Evolutionary conservation across 2,888 invertebrate genomes (phyloP).

Genomic region (Sminthurinus aureus): DNA sequence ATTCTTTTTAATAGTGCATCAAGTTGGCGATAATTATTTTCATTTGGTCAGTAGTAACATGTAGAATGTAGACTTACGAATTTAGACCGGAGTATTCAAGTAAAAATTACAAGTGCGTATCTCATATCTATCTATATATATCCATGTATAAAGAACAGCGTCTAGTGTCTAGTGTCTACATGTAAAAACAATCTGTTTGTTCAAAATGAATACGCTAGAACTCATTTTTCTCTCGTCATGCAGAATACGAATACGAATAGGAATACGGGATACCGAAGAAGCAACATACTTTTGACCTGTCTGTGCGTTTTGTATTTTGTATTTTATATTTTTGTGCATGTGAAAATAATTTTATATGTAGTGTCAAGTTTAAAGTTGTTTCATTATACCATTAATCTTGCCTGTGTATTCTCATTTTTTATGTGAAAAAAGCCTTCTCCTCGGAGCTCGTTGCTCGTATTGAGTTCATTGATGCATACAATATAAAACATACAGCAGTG

Average conservation of each 20-base stretch:
- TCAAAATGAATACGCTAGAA: neutral
- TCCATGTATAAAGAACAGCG: neutral
- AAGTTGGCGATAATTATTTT: constrained; percentile 25
- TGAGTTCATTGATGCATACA: too few species aligned
- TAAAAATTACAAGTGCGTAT: neutral
- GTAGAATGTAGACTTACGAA: neutral
- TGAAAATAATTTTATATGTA: neutral
- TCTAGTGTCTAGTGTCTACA: neutral
- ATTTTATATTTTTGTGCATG: neutral
- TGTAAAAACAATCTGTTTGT: too few species aligned
- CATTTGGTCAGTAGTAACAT: constrained; percentile 38
- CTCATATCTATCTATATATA: neutral
- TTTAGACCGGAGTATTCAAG: neutral
- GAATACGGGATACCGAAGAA: too few species aligned
- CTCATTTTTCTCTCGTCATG: neutral
- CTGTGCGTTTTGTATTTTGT: neutral
- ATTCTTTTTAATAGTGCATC: neutral
- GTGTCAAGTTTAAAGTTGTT: neutral
- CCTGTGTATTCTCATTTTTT: neutral
- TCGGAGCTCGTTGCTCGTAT: too few species aligned
- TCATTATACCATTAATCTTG: neutral
- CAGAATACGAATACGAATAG: neutral
- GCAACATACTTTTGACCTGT: neutral
- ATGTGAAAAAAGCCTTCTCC: too few species aligned
- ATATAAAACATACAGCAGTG: neutral